phyloP scores from a whole-genome alignment of 2,888 invertebrate genomes.

The Idaea aversata region DNA sequence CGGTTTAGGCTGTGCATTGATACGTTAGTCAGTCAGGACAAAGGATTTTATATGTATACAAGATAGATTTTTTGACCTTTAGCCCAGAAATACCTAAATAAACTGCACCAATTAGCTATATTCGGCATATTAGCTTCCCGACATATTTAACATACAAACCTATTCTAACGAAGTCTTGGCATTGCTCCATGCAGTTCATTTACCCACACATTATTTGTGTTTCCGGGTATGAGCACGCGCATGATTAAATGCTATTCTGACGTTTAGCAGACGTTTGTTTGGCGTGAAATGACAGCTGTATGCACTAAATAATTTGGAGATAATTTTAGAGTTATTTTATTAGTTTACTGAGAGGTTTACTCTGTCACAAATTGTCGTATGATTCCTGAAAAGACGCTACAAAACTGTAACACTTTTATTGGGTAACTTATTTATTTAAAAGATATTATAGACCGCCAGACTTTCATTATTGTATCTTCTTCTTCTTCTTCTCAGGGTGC shows the following conservation, averaged over 20 bases:
- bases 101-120: background rate
- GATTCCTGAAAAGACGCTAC: no score
- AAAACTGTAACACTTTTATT: no score
- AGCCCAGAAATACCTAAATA: no score
- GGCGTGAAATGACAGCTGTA: background rate
- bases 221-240: constrained; percentile 46
- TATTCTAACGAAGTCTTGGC: constrained; percentile 42
- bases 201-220: constrained; percentile 43
- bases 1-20: no score
- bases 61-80: no score
- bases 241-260: constrained; percentile 41
- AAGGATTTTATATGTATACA: no score
- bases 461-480: no score
- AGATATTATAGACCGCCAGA: no score
- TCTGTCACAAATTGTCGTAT: background rate
- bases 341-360: background rate
- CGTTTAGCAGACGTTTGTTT: background rate
- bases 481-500: no score
- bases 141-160: constrained; percentile 10
- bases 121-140: constrained; percentile 3
- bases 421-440: no score
- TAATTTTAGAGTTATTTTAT: background rate
- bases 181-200: constrained; percentile 54
- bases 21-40: no score
- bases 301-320: background rate